A percentile compares a stretch with the other conserved stretches of the same genome.
Evolutionary conservation across 2,113 vertebrate genomes (phyloP).

Genomic region (Trachemys scripta): DNA sequence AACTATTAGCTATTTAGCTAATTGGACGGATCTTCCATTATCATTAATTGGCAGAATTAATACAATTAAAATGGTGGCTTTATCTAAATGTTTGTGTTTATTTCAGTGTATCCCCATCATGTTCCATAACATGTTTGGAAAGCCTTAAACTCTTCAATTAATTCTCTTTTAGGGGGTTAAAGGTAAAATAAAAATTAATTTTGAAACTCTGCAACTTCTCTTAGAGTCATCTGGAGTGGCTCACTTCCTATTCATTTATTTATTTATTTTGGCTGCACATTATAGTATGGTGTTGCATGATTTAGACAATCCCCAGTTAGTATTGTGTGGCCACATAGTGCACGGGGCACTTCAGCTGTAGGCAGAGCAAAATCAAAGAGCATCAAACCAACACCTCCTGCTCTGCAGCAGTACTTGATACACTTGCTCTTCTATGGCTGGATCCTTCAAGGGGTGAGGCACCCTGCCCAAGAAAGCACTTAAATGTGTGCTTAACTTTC

Average conservation of each 20-base stretch:
- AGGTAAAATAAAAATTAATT: conserved; percentile 80
- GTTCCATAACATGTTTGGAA: conserved; percentile 74
- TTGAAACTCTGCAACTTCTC: conserved; percentile 71
- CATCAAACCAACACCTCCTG: background rate
- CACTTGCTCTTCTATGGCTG: background rate
- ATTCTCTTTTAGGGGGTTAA: conserved; percentile 78
- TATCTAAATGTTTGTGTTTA: conserved; percentile 83
- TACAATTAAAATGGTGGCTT: conserved; percentile 86
- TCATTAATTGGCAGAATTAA: conserved; percentile 89
- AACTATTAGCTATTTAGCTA: conserved; percentile 89
- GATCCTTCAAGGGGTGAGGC: background rate
- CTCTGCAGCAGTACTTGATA: background rate
- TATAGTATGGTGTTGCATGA: background rate
- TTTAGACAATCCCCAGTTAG: background rate
- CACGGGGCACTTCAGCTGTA: accelerated
- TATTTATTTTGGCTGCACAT: conserved; percentile 37
- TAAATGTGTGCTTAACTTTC: conserved; percentile 6
- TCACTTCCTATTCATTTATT: conserved; percentile 52
- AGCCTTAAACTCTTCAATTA: conserved; percentile 79
- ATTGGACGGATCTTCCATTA: conserved; percentile 88
- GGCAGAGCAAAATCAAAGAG: background rate
- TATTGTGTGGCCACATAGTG: background rate
- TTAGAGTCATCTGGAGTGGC: conserved; percentile 54
- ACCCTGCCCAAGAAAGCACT: background rate
- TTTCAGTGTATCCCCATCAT: conserved; percentile 79